Evolutionary conservation across 2,888 invertebrate genomes (phyloP), one percentile per base, ranked within the genome.

Genomic region (Mythimna loreyi): DNA sequence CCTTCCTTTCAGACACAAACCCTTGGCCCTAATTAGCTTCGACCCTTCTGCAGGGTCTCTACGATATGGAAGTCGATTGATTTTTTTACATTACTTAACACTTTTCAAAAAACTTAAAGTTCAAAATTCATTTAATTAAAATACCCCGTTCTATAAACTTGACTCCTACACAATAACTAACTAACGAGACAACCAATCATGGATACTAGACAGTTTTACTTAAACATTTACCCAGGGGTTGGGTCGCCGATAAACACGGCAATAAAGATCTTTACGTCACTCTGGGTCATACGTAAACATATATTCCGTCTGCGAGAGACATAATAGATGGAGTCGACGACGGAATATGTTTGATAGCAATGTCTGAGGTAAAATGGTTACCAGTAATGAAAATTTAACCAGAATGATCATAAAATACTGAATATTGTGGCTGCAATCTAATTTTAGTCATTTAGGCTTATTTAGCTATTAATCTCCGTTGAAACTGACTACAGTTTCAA

Each of bases 171-270:
- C 58, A 53, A 50, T 72, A 55, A 33, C 19, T 43, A 67, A 63
- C 55, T 75, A 69, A 72, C n/a, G 60, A 64, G 52, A 67, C 11
- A 53, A 67, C 62, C 71, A 79, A 82, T 78, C 63, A 75, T 65
- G 50, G 56, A 52, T 47, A 70, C 63, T 75, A 58, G 19, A 49
- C 56, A 78, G 78, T 83, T 85, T 72, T 66, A 65, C 78, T 78
- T 63, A 73, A 78, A 75, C 66, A 69, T 73, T 71, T 49, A 61
- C 36, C 62, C 57, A 36, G 61, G n/a, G 61, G 50, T 77, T 5
- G 67, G 71, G 67, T 76, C 72, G 70, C 33, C 62, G 45, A 83
- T 85, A 83, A 85, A 85, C 85, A 80, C 56, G 67, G 62, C 53
- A 52, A 83, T 85, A 83, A 83, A 85, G 60, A 72, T 81, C 67